Conservation (phyloP, 92 coral and sea anemone genomes). For the Plumapathes pennacea region DNA sequence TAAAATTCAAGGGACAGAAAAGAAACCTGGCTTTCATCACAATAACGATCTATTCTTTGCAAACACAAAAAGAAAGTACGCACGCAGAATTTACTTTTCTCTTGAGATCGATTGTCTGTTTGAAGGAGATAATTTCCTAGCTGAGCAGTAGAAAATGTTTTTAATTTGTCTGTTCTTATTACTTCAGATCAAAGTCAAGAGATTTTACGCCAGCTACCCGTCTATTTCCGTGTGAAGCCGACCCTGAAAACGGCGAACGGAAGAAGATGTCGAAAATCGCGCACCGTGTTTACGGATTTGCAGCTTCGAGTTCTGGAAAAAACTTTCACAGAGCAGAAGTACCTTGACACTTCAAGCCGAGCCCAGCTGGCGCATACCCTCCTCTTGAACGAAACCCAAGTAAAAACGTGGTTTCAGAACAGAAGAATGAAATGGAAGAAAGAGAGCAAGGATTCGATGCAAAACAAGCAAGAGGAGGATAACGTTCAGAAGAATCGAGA, state of each 20-base stretch:
- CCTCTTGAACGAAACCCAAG: constrained; percentile 94
- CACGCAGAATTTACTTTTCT: not conserved
- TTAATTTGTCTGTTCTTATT: not conserved
- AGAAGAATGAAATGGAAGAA: constrained; percentile 99
- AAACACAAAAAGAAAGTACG: no score
- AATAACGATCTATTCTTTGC: not conserved
- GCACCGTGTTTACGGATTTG: constrained; percentile 96
- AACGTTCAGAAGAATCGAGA: no score
- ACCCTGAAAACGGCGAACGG: constrained; percentile 96
- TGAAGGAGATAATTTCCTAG: constrained; percentile 12
- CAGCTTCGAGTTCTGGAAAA: constrained; percentile 94
- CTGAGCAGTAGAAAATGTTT: not conserved
- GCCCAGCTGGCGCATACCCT: constrained; percentile 94
- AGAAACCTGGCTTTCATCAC: not conserved
- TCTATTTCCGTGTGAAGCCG: constrained; percentile 95
- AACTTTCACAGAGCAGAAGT: constrained; percentile 92
- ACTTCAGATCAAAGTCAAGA: constrained; percentile 83
- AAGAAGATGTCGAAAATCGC: constrained; percentile 92
- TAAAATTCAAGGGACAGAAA: not conserved
- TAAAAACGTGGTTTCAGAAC: constrained; percentile 99
- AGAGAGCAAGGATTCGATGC: no score
- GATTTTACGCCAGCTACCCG: constrained; percentile 82
- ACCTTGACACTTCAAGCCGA: constrained; percentile 94
- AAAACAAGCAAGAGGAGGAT: no score
- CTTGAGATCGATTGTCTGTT: constrained; percentile 14